These are phyloP conservation scores for Deilephila porcellus DNA, from an alignment of 2,888 invertebrate species.

Conservation along the genomic window DNA sequence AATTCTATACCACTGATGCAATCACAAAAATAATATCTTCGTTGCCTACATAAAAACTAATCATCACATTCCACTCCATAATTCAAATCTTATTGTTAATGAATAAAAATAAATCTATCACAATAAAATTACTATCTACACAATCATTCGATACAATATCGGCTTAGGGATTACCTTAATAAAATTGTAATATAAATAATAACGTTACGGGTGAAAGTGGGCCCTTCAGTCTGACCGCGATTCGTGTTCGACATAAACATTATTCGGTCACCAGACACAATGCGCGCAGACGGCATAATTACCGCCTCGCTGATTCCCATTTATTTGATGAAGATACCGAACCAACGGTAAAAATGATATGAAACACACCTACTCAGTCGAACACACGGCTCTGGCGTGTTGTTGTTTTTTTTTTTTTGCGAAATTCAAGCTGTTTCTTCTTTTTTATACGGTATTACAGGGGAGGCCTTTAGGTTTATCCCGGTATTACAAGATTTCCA, in stretches of 20 bases:
- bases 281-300: slow-evolving; percentile 22
- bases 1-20: no score
- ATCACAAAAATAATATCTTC: no score
- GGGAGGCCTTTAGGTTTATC: no score
- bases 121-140: slow-evolving; percentile 21
- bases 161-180: slow-evolving; percentile 16
- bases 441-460: no score
- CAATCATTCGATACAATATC: slow-evolving; percentile 16
- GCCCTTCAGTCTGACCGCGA: slow-evolving; percentile 31
- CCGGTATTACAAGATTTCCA: no score
- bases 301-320: slow-evolving; percentile 13
- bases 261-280: slow-evolving; percentile 20
- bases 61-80: slow-evolving; percentile 1
- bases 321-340: background rate
- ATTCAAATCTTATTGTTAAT: slow-evolving; percentile 7
- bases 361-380: background rate
- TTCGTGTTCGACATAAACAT: slow-evolving; percentile 30
- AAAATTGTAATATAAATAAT: slow-evolving; percentile 31
- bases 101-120: slow-evolving; percentile 13
- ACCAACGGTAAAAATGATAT: background rate
- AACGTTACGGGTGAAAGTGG: slow-evolving; percentile 31
- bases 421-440: no score
- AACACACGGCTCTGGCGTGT: background rate
- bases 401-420: background rate
- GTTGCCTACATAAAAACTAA: background rate